Evolutionary conservation across 92 coral and sea anemone species (phyloP).

Genomic region (Galaxea fascicularis): DNA sequence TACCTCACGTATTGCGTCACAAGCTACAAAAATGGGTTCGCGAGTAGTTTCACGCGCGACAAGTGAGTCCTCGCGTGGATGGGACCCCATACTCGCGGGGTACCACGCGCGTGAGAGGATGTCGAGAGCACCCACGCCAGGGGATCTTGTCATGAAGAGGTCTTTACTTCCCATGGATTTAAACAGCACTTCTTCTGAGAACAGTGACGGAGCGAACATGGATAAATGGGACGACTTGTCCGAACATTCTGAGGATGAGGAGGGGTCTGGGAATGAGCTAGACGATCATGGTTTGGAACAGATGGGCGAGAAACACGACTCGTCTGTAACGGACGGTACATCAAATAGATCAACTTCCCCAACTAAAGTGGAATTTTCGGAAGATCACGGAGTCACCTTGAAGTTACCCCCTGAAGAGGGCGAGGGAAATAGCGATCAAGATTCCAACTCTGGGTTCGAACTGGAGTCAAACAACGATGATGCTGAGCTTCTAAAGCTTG

Average conservation of each 20-base stretch:
- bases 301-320: neutral
- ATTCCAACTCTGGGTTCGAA: slow-evolving; percentile 54
- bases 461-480: slow-evolving; percentile 78
- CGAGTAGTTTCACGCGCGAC: slow-evolving; percentile 71
- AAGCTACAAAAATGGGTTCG: slow-evolving; percentile 56
- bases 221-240: slow-evolving; percentile 68
- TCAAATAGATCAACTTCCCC: neutral
- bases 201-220: slow-evolving; percentile 64
- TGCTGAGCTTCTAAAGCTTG: slow-evolving; percentile 72
- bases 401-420: neutral
- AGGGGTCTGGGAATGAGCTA: slow-evolving; percentile 28
- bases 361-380: slow-evolving; percentile 18
- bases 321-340: neutral
- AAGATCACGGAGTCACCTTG: slow-evolving; percentile 4
- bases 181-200: slow-evolving; percentile 95
- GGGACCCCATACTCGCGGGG: slow-evolving; percentile 97
- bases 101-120: slow-evolving; percentile 92
- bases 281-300: neutral
- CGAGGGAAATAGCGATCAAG: slow-evolving; percentile 32
- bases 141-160: slow-evolving; percentile 83
- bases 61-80: slow-evolving; percentile 89
- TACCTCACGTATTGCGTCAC: slow-evolving; percentile 52
- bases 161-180: slow-evolving; percentile 90
- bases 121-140: slow-evolving; percentile 93
- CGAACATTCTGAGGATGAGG: slow-evolving; percentile 47